These are phyloP conservation scores for Plagodis pulveraria DNA, from an alignment of 2,888 invertebrate genomes.

Conservation along the genomic window DNA sequence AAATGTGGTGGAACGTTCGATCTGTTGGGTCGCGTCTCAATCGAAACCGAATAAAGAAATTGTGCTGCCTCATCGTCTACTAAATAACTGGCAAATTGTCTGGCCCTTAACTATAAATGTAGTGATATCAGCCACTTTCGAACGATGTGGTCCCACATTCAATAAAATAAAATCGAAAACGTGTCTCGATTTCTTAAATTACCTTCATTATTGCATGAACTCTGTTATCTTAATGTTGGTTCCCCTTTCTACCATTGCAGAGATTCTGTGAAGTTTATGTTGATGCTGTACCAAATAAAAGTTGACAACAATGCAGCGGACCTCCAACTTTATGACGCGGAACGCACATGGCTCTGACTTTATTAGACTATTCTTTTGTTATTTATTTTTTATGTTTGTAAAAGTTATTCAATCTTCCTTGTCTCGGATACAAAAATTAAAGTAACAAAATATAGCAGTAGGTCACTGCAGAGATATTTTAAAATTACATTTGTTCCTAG, in stretches of 20 bases:
- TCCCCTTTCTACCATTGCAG: constrained; percentile 6
- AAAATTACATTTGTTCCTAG: neutral
- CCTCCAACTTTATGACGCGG: constrained; percentile 45
- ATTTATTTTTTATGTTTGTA: constrained; percentile 20
- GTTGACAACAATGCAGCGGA: constrained; percentile 35
- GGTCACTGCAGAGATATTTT: neutral
- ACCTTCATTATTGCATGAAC: constrained; percentile 37
- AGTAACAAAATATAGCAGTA: neutral
- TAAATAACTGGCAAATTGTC: constrained; percentile 64
- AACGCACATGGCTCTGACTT: constrained; percentile 48
- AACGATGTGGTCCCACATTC: constrained; percentile 49
- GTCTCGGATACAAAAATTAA: constrained; percentile 9
- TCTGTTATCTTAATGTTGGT: constrained; percentile 28
- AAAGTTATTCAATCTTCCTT: constrained; percentile 6
- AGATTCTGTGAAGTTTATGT: constrained; percentile 7
- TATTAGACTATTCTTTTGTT: constrained; percentile 42
- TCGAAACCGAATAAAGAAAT: constrained; percentile 64
- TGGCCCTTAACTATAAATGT: constrained; percentile 55
- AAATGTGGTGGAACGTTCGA: constrained; percentile 52
- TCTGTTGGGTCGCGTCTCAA: constrained; percentile 50
- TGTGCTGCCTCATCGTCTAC: constrained; percentile 66
- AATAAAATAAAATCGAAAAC: constrained; percentile 64
- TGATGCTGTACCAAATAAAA: constrained; percentile 15
- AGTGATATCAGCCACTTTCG: constrained; percentile 56
- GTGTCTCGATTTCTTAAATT: constrained; percentile 47